Base-by-base conservation (phyloP, 1,140 invertebrate genomes). In the Oryctes rhinoceros region DNA sequence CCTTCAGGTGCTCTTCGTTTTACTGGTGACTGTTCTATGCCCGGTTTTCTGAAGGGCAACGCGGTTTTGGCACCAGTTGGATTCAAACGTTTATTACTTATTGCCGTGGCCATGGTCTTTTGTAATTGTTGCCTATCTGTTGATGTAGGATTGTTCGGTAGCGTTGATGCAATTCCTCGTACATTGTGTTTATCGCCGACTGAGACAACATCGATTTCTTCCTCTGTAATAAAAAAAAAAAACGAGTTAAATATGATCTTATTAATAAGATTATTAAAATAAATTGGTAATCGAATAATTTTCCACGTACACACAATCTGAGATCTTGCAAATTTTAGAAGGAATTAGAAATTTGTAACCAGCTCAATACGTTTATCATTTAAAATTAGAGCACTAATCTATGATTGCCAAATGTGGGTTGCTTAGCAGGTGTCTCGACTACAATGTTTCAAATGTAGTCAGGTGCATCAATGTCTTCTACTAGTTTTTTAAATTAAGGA, bases 141-240 rank as follows among this genome's bases (percentile, higher is more conserved):
- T 7, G 87, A 89, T 11, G 91, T 90, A n/a, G 92, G 92, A 83
- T 92, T 91, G 74, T 90, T 92, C 1, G 92, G 92, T 30, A 93
- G 84, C 0, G 88, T 82, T 87, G 88, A 81, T 85, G 85, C 48
- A 87, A 88, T 85, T 80, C 83, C 71, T 77, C 74, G 86, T 49
- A 85, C 89, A 78, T 76, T 81, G 18, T 82, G 81, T 78, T 93
- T 92, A 76, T 92, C 92, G 71, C 88, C 89, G 13, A 93, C 88
- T 0, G 92, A 92, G 6, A 95, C 94, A 37, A 96, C 94, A 85
- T 96, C 94, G 85, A 96, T 95, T 90, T 95, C 94, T 88, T 95
- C 94, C 84, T 96, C 94, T 94, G 90, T 82, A 92, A 91, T 83
- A 85, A 78, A 76, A 76, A 76, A 39, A 39, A 67, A 67, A 62